These are phyloP conservation scores for Drosophila gaucha DNA, from an alignment of 2,888 invertebrate genomes.

Conservation along the genomic window DNA sequence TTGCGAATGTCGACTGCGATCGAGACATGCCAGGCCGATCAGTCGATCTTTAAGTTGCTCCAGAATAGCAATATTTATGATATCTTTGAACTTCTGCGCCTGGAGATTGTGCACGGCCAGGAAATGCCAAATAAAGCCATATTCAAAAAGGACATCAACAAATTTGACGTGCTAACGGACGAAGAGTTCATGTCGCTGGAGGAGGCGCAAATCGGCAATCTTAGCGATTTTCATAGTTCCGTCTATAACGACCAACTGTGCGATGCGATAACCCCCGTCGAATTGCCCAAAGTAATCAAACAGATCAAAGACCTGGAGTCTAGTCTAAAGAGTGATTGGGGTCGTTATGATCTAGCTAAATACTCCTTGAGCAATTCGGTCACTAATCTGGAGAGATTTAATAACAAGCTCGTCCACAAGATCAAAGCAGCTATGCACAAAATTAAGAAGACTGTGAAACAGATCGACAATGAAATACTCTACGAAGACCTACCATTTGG, in stretches of 20 bases:
- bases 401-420: constrained; percentile 84
- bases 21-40: constrained; percentile 89
- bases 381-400: constrained; percentile 87
- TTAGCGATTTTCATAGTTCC: constrained; percentile 37
- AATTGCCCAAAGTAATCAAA: constrained; percentile 27
- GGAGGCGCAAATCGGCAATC: not conserved
- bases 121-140: not conserved
- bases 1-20: constrained; percentile 86
- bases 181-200: fast-evolving
- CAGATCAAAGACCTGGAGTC: constrained; percentile 28
- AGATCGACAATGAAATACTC: not conserved
- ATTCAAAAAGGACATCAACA: not conserved
- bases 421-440: not conserved
- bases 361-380: constrained; percentile 82
- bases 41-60: constrained; percentile 88
- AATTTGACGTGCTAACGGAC: not conserved
- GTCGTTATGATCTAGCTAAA: constrained; percentile 43
- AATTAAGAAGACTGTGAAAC: not conserved
- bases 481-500: constrained; percentile 84
- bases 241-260: constrained; percentile 35
- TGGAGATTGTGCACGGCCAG: constrained; percentile 16
- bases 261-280: constrained; percentile 38
- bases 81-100: constrained; percentile 24
- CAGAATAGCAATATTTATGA: constrained; percentile 42
- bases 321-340: constrained; percentile 36